Base-by-base conservation (phyloP, 2,888 invertebrate genomes). In the Graphium colonna region DNA sequence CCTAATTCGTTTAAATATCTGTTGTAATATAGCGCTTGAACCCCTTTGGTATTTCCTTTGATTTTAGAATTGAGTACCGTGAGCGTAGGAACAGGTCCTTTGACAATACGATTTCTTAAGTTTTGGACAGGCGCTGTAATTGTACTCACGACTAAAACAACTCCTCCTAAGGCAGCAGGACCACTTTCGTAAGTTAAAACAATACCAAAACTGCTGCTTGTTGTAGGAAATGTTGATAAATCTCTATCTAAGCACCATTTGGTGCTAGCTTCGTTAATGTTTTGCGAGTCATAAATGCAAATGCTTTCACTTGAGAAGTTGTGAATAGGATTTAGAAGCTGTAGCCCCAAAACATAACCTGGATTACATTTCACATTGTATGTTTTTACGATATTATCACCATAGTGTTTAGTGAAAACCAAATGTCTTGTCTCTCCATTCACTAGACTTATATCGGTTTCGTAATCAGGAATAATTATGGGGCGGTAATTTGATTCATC, bases 291-390 rank as follows among this genome's bases (percentile, higher is more conserved):
- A 60, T 94, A 92, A 48, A 97, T 92, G 36, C 92, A 91, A 54
- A 98, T 94, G 63, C 92, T 92, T 84, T 98, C 98, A 0, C 95
- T 94, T 49, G 96, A 97, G 56, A 95, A 93, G 73, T 96, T 96
- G 64, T 96, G 95, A 55, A 97, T 95, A 0, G 97, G 97, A 83
- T 97, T 98, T 3, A 98, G 82, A 12, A 98, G 91, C 77, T 98
- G 97, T 41, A 98, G 92, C 4, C 97, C 97, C 46, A 98, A 91
- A 0, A 96, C 96, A 76, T 94, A 96, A 3, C 96, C 95, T 1
- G 96, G 95, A 56, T 94, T 93, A 62, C 95, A 95, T 65, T 91
- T 90, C 3, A 94, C 91, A 55, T 90, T 91, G 60, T 94, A 92
- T 4, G 90, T 91, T 65, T 92, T 90, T 0, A 74, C 75, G 16